A percentile compares a stretch with the other conserved stretches of the same genome.
Evolutionary conservation across 2,113 vertebrate species (phyloP).

Genomic region (Alexandromys fortis): DNA sequence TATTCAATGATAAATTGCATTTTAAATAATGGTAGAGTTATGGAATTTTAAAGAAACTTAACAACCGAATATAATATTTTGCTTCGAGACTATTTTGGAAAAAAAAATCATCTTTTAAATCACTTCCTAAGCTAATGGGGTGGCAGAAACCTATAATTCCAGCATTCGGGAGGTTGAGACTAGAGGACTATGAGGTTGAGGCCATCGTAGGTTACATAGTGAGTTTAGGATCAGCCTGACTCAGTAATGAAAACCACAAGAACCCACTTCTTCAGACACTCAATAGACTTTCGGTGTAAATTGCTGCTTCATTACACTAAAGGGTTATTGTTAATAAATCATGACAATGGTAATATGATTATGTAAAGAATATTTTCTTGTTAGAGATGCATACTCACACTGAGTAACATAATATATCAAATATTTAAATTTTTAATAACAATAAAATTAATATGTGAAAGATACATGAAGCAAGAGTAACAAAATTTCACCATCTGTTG

Average conservation of each 20-base stretch:
- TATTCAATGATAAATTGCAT: constrained; percentile 14
- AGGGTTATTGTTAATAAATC: neutral
- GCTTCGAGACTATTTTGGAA: constrained; percentile 19
- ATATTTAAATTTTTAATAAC: constrained; percentile 32
- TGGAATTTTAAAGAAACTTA: constrained; percentile 29
- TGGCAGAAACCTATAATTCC: neutral
- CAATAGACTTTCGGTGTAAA: constrained; percentile 26
- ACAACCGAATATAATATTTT: constrained; percentile 33
- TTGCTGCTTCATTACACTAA: constrained; percentile 39
- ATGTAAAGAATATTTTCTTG: constrained; percentile 23
- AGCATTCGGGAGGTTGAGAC: neutral
- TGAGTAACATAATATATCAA: constrained; percentile 5
- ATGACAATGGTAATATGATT: constrained; percentile 24
- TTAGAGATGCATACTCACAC: neutral
- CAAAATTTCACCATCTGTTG: constrained; percentile 14
- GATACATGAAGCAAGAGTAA: constrained; percentile 32
- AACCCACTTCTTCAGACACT: constrained; percentile 31
- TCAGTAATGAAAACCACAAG: neutral
- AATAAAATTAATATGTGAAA: neutral
- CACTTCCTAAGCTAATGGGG: neutral
- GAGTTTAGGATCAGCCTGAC: neutral
- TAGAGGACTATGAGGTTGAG: neutral
- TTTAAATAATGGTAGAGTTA: constrained; percentile 8
- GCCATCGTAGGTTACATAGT: neutral
- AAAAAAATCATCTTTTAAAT: constrained; percentile 49